A percentile compares a stretch with the other conserved stretches of the same genome.
These are phyloP conservation scores for Festucalex cinctus DNA, from an alignment of 2,113 vertebrate species.

Conservation along the genomic window DNA sequence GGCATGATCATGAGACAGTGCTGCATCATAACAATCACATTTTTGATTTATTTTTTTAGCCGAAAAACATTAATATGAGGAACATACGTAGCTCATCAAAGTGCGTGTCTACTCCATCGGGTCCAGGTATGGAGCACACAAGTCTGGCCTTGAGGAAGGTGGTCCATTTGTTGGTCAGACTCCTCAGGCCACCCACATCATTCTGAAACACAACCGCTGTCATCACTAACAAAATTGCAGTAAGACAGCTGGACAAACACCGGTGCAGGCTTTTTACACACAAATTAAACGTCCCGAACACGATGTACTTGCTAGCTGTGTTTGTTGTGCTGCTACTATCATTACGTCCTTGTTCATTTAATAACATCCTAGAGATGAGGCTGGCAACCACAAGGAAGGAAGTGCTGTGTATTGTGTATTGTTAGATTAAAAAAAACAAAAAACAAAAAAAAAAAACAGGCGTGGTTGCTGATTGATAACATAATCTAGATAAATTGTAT, in stretches of 20 bases:
- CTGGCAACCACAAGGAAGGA: constrained; percentile 26
- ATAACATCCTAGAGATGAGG: constrained; percentile 16
- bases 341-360: constrained; percentile 30
- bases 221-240: constrained; percentile 16
- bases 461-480: constrained; percentile 34
- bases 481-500: constrained; percentile 10
- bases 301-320: neutral
- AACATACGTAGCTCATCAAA: constrained; percentile 97
- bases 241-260: constrained; percentile 17
- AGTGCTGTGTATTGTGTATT: constrained; percentile 12
- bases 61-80: neutral
- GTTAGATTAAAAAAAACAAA: constrained; percentile 1
- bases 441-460: constrained; percentile 27
- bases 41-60: too few relatives aligned
- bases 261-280: neutral
- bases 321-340: neutral
- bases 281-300: neutral
- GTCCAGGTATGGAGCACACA: constrained; percentile 90
- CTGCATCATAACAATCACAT: too few relatives aligned
- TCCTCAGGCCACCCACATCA: constrained; percentile 92
- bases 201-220: constrained; percentile 77
- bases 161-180: constrained; percentile 98
- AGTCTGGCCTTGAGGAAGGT: constrained; percentile 95
- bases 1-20: too few relatives aligned
- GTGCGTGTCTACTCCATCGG: constrained; percentile 89